Conservation (phyloP, 1,140 invertebrate genomes). For the Zaprionus ornatus region DNA sequence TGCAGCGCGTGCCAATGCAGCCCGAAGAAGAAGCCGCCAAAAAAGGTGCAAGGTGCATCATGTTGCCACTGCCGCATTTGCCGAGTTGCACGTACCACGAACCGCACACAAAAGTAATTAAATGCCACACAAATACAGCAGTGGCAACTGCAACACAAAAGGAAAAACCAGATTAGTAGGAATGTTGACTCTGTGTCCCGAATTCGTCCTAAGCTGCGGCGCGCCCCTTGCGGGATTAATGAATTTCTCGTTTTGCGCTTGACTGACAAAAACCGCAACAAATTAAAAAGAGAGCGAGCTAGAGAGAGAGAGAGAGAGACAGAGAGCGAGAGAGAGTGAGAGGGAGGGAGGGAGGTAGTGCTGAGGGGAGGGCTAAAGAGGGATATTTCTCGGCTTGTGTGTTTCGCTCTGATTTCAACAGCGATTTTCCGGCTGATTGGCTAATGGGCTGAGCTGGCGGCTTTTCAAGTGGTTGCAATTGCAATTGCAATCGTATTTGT, state of each 20-base stretch:
- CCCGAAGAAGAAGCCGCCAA: slow-evolving; percentile 42
- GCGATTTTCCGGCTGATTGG: slow-evolving; percentile 71
- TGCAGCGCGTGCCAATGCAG: slow-evolving; percentile 70
- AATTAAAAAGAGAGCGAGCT: slow-evolving; percentile 7
- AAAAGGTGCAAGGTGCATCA: slow-evolving; percentile 69
- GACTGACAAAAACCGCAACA: slow-evolving; percentile 59
- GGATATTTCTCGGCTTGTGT: slow-evolving; percentile 31
- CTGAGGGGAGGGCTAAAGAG: background rate
- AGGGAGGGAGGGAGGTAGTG: background rate
- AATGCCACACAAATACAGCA: slow-evolving; percentile 34
- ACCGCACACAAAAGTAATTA: slow-evolving; percentile 59
- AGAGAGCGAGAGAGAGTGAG: background rate
- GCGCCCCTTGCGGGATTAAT: slow-evolving; percentile 50
- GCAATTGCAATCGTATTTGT: slow-evolving; percentile 25
- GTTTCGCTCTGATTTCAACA: slow-evolving; percentile 46
- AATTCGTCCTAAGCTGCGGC: slow-evolving; percentile 39
- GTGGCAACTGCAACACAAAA: slow-evolving; percentile 23
- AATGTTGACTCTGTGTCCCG: slow-evolving; percentile 38
- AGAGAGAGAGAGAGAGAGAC: background rate
- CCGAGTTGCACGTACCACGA: slow-evolving; percentile 21
- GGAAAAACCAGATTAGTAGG: slow-evolving; percentile 46
- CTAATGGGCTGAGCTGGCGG: slow-evolving; percentile 49
- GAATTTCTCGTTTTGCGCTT: slow-evolving; percentile 75
- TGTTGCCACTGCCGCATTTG: slow-evolving; percentile 35
- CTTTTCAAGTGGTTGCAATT: slow-evolving; percentile 58